phyloP scores from a whole-genome alignment of 2,113 vertebrate species.

The Damaliscus lunatus region DNA sequence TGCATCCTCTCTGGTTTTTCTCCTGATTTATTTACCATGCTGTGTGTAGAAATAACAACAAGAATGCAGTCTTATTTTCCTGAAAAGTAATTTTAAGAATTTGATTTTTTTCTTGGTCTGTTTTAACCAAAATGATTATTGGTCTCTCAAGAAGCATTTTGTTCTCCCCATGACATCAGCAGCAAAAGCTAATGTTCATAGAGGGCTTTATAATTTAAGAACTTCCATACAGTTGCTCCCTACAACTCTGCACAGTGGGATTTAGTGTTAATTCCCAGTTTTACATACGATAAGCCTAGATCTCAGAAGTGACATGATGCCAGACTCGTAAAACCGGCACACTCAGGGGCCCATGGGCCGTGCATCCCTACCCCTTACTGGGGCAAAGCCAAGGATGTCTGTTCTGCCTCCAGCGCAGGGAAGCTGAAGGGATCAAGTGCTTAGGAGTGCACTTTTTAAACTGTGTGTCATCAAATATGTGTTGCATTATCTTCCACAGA shows the following conservation, averaged over 20 bases:
- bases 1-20: neutral
- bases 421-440: neutral
- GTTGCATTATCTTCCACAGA: neutral
- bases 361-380: no score
- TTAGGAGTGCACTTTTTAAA: no score
- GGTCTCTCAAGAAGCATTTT: neutral
- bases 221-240: neutral
- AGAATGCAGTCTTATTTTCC: neutral
- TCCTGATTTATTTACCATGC: neutral
- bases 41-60: neutral
- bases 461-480: neutral
- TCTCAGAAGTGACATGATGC: neutral
- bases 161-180: neutral
- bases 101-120: neutral
- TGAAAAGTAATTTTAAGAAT: neutral
- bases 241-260: neutral
- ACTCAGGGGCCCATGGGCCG: rapidly evolving
- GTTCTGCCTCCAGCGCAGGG: neutral
- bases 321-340: neutral
- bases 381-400: neutral
- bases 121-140: neutral
- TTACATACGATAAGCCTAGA: neutral
- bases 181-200: neutral
- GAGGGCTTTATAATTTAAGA: neutral
- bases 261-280: neutral